A percentile compares a stretch with the other conserved stretches of the same genome.
Conservation (phyloP, 2,888 invertebrate species). For the Serripes groenlandicus region DNA sequence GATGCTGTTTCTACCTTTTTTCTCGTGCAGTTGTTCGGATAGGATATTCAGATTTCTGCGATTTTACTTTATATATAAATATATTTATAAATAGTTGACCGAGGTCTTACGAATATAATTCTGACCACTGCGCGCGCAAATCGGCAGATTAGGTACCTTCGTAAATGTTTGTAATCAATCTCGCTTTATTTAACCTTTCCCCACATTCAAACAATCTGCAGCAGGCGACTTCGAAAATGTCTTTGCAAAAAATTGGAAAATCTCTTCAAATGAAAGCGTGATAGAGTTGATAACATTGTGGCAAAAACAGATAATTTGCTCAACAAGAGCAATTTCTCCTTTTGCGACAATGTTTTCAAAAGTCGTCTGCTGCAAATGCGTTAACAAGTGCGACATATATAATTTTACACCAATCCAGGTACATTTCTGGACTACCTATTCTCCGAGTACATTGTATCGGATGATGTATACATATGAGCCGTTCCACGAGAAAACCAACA, state of each 20-base stretch:
- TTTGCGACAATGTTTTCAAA: too few species aligned
- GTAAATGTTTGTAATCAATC: neutral
- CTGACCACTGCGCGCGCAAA: too few species aligned
- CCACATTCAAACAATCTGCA: too few species aligned
- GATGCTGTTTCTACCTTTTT: neutral
- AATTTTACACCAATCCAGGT: neutral
- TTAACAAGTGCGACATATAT: neutral
- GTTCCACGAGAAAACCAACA: neutral
- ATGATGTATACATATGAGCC: neutral
- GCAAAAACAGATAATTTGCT: neutral
- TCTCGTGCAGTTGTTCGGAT: neutral
- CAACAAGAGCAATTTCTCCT: neutral
- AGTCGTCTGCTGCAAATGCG: neutral
- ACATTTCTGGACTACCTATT: neutral
- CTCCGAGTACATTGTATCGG: neutral
- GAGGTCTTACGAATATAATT: too few species aligned
- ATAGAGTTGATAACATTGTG: too few species aligned
- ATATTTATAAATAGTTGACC: too few species aligned
- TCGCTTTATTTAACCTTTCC: neutral
- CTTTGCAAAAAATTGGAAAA: neutral
- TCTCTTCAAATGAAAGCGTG: neutral
- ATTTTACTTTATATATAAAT: too few species aligned
- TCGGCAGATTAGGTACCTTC: neutral
- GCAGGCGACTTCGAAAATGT: neutral
- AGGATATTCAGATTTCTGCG: neutral